Percentiles rank a stretch among this genome's conserved stretches.
These are phyloP conservation scores for Dendrophyllia cribrosa DNA, from an alignment of 64 coral and sea anemone genomes.

Conservation along the genomic window DNA sequence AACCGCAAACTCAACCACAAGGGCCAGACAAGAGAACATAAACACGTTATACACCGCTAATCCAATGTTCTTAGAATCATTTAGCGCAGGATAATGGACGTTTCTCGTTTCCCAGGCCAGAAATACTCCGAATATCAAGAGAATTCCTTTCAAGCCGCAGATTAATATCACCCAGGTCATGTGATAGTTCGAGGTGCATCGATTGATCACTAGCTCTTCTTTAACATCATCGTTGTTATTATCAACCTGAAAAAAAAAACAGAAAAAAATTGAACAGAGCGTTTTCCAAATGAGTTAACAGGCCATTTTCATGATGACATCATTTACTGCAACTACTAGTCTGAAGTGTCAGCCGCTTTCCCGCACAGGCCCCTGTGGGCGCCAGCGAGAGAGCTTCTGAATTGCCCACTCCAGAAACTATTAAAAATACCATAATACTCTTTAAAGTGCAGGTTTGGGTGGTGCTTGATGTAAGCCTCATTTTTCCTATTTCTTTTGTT, in stretches of 20 bases:
- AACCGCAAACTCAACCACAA: conserved; percentile 34
- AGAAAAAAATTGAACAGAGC: too few relatives aligned
- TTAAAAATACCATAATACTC: too few relatives aligned
- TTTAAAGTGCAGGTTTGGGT: too few relatives aligned
- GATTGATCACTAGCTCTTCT: conserved; percentile 6
- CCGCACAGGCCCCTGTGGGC: too few relatives aligned
- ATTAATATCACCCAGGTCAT: conserved; percentile 41
- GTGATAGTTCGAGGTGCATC: conserved; percentile 58
- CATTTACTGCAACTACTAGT: too few relatives aligned
- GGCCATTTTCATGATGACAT: too few relatives aligned
- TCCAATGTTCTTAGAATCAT: conserved; percentile 73
- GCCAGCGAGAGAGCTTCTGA: too few relatives aligned
- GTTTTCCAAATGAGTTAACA: too few relatives aligned
- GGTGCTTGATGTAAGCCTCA: too few relatives aligned
- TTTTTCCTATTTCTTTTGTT: too few relatives aligned
- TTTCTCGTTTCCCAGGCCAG: conserved; percentile 68
- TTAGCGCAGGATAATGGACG: conserved; percentile 46
- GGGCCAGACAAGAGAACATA: conserved; percentile 66
- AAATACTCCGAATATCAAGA: conserved; percentile 71
- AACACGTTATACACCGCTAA: conserved; percentile 79
- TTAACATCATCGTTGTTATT: conserved; percentile 11
- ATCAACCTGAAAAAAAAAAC: not conserved
- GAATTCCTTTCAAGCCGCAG: conserved; percentile 43
- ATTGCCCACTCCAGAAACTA: too few relatives aligned
- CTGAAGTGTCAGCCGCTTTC: too few relatives aligned